Base-by-base conservation (phyloP, 2,797 vertebrate species). In the Taenioides sp. region DNA sequence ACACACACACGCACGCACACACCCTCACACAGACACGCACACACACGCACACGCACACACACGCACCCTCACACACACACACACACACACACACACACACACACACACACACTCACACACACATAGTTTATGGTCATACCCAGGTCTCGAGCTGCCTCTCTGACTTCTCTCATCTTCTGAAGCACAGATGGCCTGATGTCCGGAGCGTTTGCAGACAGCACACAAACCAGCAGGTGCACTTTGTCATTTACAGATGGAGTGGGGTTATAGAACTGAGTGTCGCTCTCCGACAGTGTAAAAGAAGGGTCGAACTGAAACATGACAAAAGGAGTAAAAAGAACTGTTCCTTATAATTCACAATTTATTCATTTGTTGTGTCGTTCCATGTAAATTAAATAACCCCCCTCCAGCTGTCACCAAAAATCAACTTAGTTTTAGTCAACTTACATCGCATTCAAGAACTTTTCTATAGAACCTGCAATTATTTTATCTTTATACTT, bases 241-340 rank as follows among this genome's bases (percentile, higher is more conserved):
- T 6, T 72, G 65, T 72, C 72, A 0, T 72, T 60, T 22, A 2
- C 0, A 69, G 75, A 66, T 50, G 55, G 67, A 55, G 11, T 60
- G 2, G 23, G 5, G 17, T 72, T 77, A 57, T 76, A 80, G 47
- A 11, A 23, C 61, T 63, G 61, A 11, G 18, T 18, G 62, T 76
- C 37, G 4, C 0, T 0, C 2, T 23, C 0, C 14, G 71, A 12
- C 67, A 83, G 23, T 7, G 76, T 12, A 18, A 67, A n/a, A 0
- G 0, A 2, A 3, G 72, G 50, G n/a, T 82, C 79, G 25, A 83
- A 80, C 81, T 86, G 69, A 9, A 77, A 69, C 4, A 57, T n/a
- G 61, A 40, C 1, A 40, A 34, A 62, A n/a, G 37, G 1, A 37
- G 2, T n/a, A 1, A 62, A 27, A 27, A 59, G 3, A 17, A 57